Conservation (phyloP, 2,888 invertebrate genomes). For the Cylloceria caligata region DNA sequence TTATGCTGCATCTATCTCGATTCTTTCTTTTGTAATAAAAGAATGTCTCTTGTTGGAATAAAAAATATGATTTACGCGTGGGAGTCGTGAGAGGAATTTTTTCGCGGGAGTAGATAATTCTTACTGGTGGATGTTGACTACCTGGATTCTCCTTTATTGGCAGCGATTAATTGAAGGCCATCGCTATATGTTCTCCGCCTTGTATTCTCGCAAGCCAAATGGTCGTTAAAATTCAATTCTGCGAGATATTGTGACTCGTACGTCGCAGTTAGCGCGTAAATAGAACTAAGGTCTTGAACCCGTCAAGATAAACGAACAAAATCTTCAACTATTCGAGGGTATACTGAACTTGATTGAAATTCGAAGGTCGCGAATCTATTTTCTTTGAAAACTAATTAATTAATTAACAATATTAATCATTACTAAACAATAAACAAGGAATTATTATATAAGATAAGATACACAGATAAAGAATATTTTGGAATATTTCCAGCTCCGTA, state of each 20-base stretch:
- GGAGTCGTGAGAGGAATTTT: slow-evolving; percentile 8
- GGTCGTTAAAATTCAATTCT: slow-evolving; percentile 16
- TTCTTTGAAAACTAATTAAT: too few species aligned
- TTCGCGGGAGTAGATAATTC: slow-evolving; percentile 8
- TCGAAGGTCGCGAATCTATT: too few species aligned
- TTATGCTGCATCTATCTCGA: neutral
- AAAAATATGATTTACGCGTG: slow-evolving; percentile 9
- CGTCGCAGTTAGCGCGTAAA: too few species aligned
- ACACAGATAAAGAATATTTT: too few species aligned
- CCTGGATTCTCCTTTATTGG: slow-evolving; percentile 63
- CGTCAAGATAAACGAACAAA: neutral
- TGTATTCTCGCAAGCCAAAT: slow-evolving; percentile 13
- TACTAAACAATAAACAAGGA: neutral
- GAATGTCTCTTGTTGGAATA: neutral
- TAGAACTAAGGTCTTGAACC: too few species aligned
- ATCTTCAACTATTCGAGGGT: too few species aligned
- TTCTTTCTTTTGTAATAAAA: neutral
- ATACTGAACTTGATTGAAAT: too few species aligned
- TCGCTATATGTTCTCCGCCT: slow-evolving; percentile 39
- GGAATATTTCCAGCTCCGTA: too few species aligned
- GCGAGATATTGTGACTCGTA: neutral
- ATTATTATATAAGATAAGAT: too few species aligned
- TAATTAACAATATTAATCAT: neutral
- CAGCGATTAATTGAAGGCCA: slow-evolving; percentile 60
- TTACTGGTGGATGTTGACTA: slow-evolving; percentile 34